phyloP scores from a whole-genome alignment of 2,888 invertebrate species.

The Drosophila sordidula region DNA sequence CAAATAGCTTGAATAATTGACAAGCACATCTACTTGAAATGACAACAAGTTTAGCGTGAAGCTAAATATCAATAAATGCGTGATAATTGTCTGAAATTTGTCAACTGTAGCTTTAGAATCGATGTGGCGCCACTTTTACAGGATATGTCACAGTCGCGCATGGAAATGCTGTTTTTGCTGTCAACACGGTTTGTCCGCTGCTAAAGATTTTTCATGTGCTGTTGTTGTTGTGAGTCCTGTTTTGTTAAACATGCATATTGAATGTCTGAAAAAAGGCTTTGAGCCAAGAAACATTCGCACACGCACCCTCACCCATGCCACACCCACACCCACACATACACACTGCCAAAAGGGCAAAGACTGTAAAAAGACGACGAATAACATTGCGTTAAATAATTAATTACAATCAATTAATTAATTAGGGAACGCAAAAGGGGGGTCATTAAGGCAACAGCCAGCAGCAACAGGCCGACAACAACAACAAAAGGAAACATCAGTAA shows the following conservation, averaged over 20 bases:
- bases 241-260: slow-evolving; percentile 63
- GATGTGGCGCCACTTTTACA: neutral
- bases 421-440: slow-evolving; percentile 63
- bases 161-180: neutral
- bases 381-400: slow-evolving; percentile 80
- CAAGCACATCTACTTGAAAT: too few relatives aligned
- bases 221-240: slow-evolving; percentile 24
- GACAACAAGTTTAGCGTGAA: too few relatives aligned
- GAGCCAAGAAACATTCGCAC: neutral
- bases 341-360: slow-evolving; percentile 22
- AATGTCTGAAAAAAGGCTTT: slow-evolving; percentile 21
- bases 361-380: slow-evolving; percentile 57
- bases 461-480: slow-evolving; percentile 19
- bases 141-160: slow-evolving; percentile 15
- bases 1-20: too few relatives aligned
- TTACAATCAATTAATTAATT: slow-evolving; percentile 83
- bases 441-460: slow-evolving; percentile 52
- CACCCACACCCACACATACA: slow-evolving; percentile 6
- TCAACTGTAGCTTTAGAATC: too few relatives aligned
- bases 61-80: too few relatives aligned
- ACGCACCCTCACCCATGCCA: slow-evolving; percentile 29
- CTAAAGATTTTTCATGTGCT: slow-evolving; percentile 56
- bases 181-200: slow-evolving; percentile 19
- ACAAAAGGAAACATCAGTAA: neutral
- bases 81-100: too few relatives aligned